phyloP scores from a whole-genome alignment of 2,888 invertebrate genomes.

The Junonia oenone region DNA sequence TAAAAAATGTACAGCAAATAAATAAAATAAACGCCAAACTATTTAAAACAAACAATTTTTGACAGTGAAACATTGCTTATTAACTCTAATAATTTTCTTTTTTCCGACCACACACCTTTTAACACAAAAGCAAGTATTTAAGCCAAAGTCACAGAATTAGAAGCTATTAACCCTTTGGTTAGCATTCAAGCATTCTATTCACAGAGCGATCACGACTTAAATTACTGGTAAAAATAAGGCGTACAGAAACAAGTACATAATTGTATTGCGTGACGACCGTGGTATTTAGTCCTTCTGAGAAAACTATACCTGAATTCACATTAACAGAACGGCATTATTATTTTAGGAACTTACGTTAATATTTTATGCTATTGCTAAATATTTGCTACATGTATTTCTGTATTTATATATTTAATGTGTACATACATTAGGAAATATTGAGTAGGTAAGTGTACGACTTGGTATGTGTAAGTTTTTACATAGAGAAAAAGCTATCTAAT shows the following conservation, averaged over 20 bases:
- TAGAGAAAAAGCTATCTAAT: no score
- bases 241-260: not conserved
- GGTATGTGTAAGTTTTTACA: no score
- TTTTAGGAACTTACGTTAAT: not conserved
- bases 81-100: no score
- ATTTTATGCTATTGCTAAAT: not conserved
- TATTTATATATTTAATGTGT: no score
- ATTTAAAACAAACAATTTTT: no score
- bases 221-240: not conserved
- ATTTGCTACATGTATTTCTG: no score
- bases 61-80: no score
- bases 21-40: no score
- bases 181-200: not conserved
- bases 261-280: not conserved
- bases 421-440: no score
- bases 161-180: not conserved
- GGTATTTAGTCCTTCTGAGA: conserved; percentile 14
- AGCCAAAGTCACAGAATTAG: not conserved
- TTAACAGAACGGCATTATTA: not conserved
- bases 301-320: conserved; percentile 7
- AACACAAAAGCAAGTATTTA: not conserved
- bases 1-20: no score
- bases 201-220: not conserved
- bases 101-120: no score
- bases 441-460: no score